Percentiles rank a stretch among this genome's conserved stretches.
Conservation (phyloP, 2,888 invertebrate species). For the Argyra leucocephala region DNA sequence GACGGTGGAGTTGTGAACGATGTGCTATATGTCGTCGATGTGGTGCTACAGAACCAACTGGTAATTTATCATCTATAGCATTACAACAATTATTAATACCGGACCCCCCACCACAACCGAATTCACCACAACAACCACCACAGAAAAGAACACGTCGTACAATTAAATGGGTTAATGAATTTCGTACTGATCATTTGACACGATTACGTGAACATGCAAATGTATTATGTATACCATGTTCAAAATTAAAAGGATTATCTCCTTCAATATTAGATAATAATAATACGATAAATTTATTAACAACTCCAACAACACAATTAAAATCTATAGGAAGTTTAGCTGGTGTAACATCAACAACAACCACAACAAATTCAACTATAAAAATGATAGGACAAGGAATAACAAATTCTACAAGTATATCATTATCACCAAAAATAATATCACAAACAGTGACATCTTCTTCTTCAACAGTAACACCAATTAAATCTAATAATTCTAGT, state of each 20-base stretch:
- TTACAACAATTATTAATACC: conserved; percentile 29
- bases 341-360: conserved; percentile 18
- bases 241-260: conserved; percentile 32
- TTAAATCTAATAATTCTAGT: no score
- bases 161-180: conserved; percentile 38
- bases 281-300: not conserved
- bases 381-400: conserved; percentile 15
- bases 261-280: not conserved
- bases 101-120: conserved; percentile 6
- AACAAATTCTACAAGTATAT: conserved; percentile 13
- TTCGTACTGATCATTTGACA: conserved; percentile 40
- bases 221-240: conserved; percentile 52
- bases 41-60: conserved; percentile 49
- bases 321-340: conserved; percentile 12
- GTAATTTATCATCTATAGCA: conserved; percentile 29
- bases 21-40: conserved; percentile 63
- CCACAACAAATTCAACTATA: conserved; percentile 18
- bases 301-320: not conserved
- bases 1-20: conserved; percentile 78
- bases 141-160: conserved; percentile 30
- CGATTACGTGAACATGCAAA: conserved; percentile 40
- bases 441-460: conserved; percentile 17
- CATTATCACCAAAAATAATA: conserved; percentile 14
- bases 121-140: conserved; percentile 28
- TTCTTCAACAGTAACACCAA: conserved; percentile 10